Evolutionary conservation across 2,797 vertebrate genomes (phyloP).

Genomic region (Sebastes glaucus): DNA sequence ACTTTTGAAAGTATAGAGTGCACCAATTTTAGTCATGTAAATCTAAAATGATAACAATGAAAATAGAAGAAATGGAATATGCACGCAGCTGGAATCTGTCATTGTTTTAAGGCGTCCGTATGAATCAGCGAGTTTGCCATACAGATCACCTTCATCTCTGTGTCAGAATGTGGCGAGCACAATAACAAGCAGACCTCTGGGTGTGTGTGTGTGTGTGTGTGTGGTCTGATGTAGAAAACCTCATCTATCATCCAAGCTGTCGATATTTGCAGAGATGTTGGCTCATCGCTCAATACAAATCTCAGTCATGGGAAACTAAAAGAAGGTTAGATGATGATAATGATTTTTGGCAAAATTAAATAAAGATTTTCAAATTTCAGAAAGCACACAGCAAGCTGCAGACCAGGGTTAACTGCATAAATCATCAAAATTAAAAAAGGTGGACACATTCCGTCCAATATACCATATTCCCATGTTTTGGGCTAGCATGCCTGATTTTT

Average conservation of each 20-base stretch:
- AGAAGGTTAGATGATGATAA: background rate
- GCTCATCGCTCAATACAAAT: background rate
- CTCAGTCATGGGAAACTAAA: background rate
- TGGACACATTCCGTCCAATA: background rate
- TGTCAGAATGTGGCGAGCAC: background rate
- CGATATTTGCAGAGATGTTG: background rate
- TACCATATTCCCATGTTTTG: background rate
- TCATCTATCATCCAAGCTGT: conserved; percentile 35
- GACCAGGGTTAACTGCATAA: background rate
- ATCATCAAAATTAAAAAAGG: background rate
- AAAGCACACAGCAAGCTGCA: background rate
- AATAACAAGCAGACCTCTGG: conserved; percentile 14
- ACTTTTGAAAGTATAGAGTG: background rate
- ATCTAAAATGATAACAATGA: background rate
- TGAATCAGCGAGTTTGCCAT: background rate
- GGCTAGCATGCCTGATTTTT: background rate
- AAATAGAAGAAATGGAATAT: background rate
- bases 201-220: background rate
- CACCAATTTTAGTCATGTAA: background rate
- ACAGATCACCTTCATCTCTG: conserved; percentile 15
- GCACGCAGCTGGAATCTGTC: background rate
- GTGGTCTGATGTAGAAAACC: conserved; percentile 14
- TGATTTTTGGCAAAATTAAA: background rate
- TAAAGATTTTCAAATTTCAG: background rate
- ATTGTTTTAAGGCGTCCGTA: conserved; percentile 4